phyloP scores from a whole-genome alignment of 1,140 invertebrate genomes.

The Zaprionus davidi region DNA sequence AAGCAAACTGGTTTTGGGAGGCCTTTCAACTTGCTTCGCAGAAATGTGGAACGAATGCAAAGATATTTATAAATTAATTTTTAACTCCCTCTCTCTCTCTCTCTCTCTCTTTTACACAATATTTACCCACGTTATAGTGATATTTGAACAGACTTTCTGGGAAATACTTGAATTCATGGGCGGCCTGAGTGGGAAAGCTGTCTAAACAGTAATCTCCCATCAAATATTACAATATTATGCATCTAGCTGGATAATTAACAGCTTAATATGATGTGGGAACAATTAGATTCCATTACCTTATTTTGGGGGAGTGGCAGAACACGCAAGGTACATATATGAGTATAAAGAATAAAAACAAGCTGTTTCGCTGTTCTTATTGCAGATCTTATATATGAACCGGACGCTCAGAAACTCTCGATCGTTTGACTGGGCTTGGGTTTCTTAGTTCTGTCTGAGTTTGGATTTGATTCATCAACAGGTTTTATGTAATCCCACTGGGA shows the following conservation, averaged over 20 bases:
- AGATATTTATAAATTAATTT: neutral
- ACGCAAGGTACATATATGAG: neutral
- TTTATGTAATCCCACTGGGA: slow-evolving; percentile 14
- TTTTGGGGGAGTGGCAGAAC: slow-evolving; percentile 1
- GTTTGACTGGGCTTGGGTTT: neutral
- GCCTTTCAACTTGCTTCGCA: neutral
- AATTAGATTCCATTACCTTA: neutral
- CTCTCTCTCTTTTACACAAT: neutral
- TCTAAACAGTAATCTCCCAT: slow-evolving; percentile 23
- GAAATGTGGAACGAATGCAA: slow-evolving; percentile 1
- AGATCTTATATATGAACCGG: no score
- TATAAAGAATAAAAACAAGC: neutral
- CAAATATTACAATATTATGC: neutral
- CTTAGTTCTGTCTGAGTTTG: neutral
- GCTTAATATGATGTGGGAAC: neutral
- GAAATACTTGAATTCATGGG: neutral
- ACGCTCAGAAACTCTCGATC: neutral
- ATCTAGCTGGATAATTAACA: neutral
- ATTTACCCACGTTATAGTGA: neutral
- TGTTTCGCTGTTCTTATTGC: no score
- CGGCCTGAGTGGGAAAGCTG: slow-evolving; percentile 25
- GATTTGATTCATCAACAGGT: slow-evolving; percentile 35
- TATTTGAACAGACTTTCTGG: slow-evolving; percentile 27
- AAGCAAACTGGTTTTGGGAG: neutral
- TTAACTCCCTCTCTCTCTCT: neutral